Base-by-base conservation (phyloP, 2,888 invertebrate species). In the Phaedon cochleariae region DNA sequence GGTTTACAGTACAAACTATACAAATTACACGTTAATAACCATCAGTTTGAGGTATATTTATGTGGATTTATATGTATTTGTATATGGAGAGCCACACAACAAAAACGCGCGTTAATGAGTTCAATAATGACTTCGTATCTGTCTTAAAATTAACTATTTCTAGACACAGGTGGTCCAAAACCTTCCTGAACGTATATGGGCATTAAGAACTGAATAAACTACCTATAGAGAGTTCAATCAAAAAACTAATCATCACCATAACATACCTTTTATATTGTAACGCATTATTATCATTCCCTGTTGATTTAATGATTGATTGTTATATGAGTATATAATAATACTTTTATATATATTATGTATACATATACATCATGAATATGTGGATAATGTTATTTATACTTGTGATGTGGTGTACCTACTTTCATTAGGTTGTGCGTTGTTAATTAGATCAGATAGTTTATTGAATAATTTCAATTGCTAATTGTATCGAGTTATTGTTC, bases 131-230 rank as follows among this genome's bases (percentile, higher is more conserved):
- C 9, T 34, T 2, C 2, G 10, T 34, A 4, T 34, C 2, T 34
- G 31, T 10, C 6, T 34, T 60, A 48, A 64, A 71, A 71, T 73
- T 70, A 68, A 67, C 69, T 63, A 67, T 68, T 67, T 64, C 57
- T 53, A 59, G 67, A 67, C 69, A 70, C 65, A 70, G 66, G 69
- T 72, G 67, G 67, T 69, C 67, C 66, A 49, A 51, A 34, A 34
- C 1, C 31, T 9, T 34, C 10, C 4, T 34, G 55, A 15, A 2
- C 6, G 9, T 10, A 9, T 10, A 9, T 10, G 9, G 6, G 26
- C 31, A 9, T 34, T 10, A 34, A 26, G 2, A 34, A 10, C 41
- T 41, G 21, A 62, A 64, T 65, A 57, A 69, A 64, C 31, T 10
- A 26, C 26, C 6, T 6, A 57, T 64, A 34, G 59, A 52, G 60